Evolutionary conservation across 2,113 vertebrate genomes (phyloP).

Genomic region (Monarcha castaneiventris): DNA sequence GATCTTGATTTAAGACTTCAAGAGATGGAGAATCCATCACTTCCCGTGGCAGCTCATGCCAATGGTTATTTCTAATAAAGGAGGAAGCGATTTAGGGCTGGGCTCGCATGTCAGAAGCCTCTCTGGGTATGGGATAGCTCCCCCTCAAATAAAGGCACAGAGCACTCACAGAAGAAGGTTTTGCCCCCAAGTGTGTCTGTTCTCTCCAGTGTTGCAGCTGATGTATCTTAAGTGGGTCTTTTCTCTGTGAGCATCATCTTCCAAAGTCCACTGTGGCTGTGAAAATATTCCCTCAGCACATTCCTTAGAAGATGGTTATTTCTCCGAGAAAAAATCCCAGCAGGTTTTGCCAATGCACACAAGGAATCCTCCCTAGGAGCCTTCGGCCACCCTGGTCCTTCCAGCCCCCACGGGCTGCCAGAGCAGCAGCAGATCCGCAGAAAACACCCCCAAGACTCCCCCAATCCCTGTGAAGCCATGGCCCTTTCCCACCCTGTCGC

Average conservation of each 20-base stretch:
- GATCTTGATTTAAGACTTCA: slow-evolving; percentile 55
- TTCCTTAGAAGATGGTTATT: background rate
- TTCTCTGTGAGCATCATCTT: background rate
- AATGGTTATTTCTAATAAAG: slow-evolving; percentile 35
- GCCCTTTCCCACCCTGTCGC: background rate
- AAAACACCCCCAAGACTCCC: background rate
- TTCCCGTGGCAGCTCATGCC: slow-evolving; percentile 48
- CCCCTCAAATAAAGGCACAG: background rate
- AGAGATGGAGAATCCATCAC: slow-evolving; percentile 58
- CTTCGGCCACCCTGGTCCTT: background rate
- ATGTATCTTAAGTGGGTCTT: background rate
- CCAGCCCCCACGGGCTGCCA: background rate
- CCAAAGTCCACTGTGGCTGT: accelerated
- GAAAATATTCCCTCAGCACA: background rate
- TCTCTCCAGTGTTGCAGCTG: background rate
- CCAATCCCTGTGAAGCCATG: accelerated
- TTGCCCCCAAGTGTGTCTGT: background rate
- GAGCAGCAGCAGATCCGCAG: background rate
- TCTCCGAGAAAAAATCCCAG: background rate
- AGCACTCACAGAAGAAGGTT: background rate
- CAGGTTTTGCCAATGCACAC: background rate
- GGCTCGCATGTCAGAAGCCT: background rate
- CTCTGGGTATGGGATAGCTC: background rate
- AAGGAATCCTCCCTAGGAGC: background rate
- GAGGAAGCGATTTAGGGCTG: slow-evolving; percentile 16